Evolutionary conservation across 2,113 vertebrate species (phyloP).

Genomic region (Plectropomus leopardus): DNA sequence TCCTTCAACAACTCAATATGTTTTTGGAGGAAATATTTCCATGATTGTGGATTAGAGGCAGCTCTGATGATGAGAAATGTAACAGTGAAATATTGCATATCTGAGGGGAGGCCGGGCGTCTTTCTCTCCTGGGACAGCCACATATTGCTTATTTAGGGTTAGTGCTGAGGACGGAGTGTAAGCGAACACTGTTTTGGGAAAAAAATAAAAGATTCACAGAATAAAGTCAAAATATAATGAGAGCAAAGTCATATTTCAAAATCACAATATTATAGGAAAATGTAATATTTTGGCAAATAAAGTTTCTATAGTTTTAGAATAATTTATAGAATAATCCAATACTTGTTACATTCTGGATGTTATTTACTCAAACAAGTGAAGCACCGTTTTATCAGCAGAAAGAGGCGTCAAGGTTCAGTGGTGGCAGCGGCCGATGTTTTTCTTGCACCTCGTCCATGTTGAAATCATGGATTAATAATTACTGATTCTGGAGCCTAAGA

Average conservation of each 20-base stretch:
- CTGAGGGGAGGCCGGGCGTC: slow-evolving; percentile 27
- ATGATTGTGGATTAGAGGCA: slow-evolving; percentile 57
- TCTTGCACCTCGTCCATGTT: no score
- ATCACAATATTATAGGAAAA: not conserved
- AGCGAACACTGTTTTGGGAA: not conserved
- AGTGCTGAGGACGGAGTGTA: not conserved
- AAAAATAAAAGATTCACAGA: not conserved
- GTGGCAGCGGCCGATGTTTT: no score
- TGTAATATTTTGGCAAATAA: not conserved
- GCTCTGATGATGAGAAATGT: slow-evolving; percentile 30
- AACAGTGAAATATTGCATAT: slow-evolving; percentile 71
- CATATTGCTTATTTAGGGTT: slow-evolving; percentile 58
- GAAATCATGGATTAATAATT: no score
- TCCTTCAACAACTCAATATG: slow-evolving; percentile 30
- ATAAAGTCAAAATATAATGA: not conserved
- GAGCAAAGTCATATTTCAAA: slow-evolving; percentile 2
- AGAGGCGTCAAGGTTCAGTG: no score
- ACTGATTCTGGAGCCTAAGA: no score
- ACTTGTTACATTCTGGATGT: not conserved
- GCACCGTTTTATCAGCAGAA: no score
- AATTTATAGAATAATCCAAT: no score
- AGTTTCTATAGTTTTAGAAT: not conserved
- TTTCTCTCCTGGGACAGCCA: slow-evolving; percentile 21
- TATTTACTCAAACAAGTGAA: not conserved
- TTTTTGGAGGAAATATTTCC: slow-evolving; percentile 13